These are phyloP conservation scores for Syrista parreyssii DNA, from an alignment of 2,888 invertebrate genomes.

Conservation along the genomic window DNA sequence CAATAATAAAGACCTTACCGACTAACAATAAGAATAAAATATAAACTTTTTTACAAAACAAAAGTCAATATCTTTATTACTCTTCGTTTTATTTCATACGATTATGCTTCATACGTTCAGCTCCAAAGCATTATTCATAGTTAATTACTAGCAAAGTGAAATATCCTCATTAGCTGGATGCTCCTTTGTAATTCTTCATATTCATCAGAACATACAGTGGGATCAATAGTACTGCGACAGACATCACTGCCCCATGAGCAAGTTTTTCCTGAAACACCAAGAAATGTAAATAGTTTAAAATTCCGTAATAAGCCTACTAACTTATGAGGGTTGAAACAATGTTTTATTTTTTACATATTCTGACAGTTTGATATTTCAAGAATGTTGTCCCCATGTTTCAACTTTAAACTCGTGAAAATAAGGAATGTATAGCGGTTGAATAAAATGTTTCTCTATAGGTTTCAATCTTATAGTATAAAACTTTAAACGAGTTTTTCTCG, in stretches of 20 bases:
- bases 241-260: conserved; percentile 16
- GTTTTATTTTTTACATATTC: background rate
- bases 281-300: background rate
- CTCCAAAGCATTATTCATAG: background rate
- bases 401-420: background rate
- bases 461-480: background rate
- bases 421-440: background rate
- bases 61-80: background rate
- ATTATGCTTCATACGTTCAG: background rate
- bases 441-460: background rate
- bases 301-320: background rate
- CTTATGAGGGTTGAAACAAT: background rate
- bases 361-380: background rate
- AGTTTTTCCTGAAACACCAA: conserved; percentile 20
- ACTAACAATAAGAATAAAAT: too few species aligned
- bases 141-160: background rate
- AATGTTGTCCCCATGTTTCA: background rate
- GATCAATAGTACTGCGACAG: background rate
- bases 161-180: background rate
- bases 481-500: too few species aligned
- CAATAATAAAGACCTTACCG: too few species aligned
- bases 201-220: conserved; percentile 17
- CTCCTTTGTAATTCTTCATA: conserved; percentile 17
- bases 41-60: too few species aligned
- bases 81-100: background rate